Evolutionary conservation across 1,140 invertebrate genomes (phyloP), one percentile per base, ranked within the genome.

Genomic region (Sesamia nonagrioides): DNA sequence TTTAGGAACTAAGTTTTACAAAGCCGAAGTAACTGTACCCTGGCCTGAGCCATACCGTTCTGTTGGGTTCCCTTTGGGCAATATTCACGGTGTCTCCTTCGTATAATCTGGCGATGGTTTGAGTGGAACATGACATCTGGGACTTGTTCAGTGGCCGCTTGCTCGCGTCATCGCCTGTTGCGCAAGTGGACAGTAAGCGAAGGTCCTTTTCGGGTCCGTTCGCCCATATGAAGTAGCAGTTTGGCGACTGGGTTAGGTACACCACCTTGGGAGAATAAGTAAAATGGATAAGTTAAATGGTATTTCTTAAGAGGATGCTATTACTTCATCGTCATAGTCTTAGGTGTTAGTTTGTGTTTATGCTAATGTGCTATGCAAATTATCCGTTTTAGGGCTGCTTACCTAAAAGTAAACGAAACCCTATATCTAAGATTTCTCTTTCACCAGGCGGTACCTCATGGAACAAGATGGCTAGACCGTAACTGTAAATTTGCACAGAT

Each of bases 21-120:
- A 94, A 93, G 3, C 92, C 92, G 68, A 94, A 85, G 77, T 93
- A 93, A 0, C 88, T 86, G 82, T 92, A 91, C 11, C 93, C 93
- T 0, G 89, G 89, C 61, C 84, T 68, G 0, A 94, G 88, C 87
- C 86, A 92, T 2, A 94, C 74, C 1, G 90, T 94, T 18, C 88
- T 83, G 80, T 94, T 92, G 11, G 85, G 87, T 85, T 94, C 93
- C 33, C 93, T 80, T 35, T 93, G 91, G 0, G 91, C 85, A 4
- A 93, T 80, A 71, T 91, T 90, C 18, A 94, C 86, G 2, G 78
- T 87, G 66, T 94, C 92, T 37, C 87, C 89, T 52, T 88, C 85
- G 63, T 83, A 78, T 0, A 94, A 84, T 6, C 92, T 79, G 7
- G 89, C 85, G 7, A 93, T 80, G 0, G 90, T 91, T 35, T 92